Evolutionary conservation across 2,113 vertebrate species (phyloP).

Genomic region (Muscicapa adusta): DNA sequence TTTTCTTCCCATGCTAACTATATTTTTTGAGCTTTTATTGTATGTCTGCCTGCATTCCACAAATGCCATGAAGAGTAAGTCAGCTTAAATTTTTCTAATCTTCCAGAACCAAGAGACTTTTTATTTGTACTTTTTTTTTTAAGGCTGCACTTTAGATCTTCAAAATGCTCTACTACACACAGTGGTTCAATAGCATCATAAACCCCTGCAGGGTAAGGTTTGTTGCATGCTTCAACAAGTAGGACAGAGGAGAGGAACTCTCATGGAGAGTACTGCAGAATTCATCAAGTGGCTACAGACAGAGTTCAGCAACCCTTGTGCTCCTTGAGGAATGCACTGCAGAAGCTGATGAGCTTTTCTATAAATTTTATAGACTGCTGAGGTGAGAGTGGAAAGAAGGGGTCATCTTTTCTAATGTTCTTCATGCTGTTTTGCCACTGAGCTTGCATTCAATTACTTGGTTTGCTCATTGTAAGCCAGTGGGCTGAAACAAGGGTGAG

Average conservation of each 20-base stretch:
- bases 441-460: slow-evolving; percentile 11
- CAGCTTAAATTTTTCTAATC: not conserved
- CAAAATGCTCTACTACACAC: not conserved
- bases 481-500: not conserved
- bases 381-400: not conserved
- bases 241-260: not conserved
- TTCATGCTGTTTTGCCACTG: slow-evolving; percentile 16
- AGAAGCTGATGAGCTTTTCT: slow-evolving; percentile 1
- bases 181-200: not conserved
- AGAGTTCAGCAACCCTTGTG: not conserved
- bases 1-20: not conserved
- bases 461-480: not conserved
- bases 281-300: not conserved
- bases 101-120: not conserved
- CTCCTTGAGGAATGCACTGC: not conserved
- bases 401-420: slow-evolving; percentile 10
- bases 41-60: not conserved
- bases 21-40: not conserved
- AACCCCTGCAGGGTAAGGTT: not conserved
- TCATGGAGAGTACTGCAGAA: not conserved
- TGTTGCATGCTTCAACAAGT: slow-evolving; percentile 1
- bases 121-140: not conserved
- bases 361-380: not conserved
- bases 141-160: not conserved
- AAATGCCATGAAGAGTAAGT: not conserved